Base-by-base conservation (phyloP, 2,797 vertebrate genomes). In the Salmo trutta region DNA sequence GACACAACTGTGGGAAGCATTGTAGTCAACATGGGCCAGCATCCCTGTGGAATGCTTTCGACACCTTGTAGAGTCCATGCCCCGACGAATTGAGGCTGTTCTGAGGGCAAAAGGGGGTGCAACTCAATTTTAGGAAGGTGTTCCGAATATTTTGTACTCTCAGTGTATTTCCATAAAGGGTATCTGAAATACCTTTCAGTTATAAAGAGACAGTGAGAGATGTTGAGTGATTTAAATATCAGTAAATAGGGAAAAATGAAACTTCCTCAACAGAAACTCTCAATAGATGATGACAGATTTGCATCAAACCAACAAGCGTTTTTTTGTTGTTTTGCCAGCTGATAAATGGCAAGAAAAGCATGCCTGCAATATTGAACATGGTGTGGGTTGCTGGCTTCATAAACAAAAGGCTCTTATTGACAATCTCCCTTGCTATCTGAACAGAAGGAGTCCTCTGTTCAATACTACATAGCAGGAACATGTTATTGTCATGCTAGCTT, bases 401-500 rank as follows among this genome's bases (percentile, higher is more conserved):
- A 29, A 24, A 59, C 68, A 75, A 54, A 47, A 51, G 21, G 17
- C 31, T 3, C 2, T 73, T 29, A 15, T 36, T 27, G 31, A 76
- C 66, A 36, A 56, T 19, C 52, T 5, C 56, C 65, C 10, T 62
- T 62, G 59, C 51, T 41, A 27, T 17, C 29, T 33, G 33, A 59
- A 75, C 24, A 71, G 62, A 62, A 76, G 71, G 73, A 76, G 21
- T 76, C 56, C 4, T 79, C 10, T 67, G 59, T 65, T 70, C 33
- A 36, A 79, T 64, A 3, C 27, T 21, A 24, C 12, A 75, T 24
- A 71, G 47, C 77, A 51, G 65, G 75, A 54, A 81, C 81, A 73
- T 54, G 82, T 82, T 82, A 71, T 80, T 74, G 69, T 27, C 77
- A 73, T 16, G 71, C 82, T 71, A 73, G 75, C 76, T 62, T 81